Evolutionary conservation across 53 echinoderm and acorn worm species (phyloP), one percentile per base, ranked within the genome.

Genomic region (Glandiceps talaboti): DNA sequence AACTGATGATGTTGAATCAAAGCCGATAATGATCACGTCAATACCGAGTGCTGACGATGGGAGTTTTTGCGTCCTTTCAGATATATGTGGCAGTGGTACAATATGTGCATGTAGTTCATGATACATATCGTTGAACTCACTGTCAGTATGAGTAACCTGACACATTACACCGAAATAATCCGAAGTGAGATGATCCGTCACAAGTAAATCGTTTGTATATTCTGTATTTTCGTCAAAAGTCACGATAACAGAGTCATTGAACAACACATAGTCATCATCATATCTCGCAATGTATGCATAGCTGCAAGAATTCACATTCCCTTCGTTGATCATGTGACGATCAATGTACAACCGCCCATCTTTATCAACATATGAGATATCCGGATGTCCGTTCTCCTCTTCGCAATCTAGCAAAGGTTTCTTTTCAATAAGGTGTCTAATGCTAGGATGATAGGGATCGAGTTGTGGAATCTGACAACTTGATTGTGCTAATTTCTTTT

Each of bases 1-100:
- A 81, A 89, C 82, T 28, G 82, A 78, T 0, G 89, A 89, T 29
- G 89, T 85, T 20, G 85, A 33, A 32, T 85, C 89, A 20, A 89
- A 28, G 72, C 80, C 85, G 25, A 89, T 75, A 85, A 89, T 33
- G 0, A 89, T 76, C 27, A 89, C 89, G 32, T 89, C 85, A 27
- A 89, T 64, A n/a, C 89, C 85, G 14, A 89, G 74, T 1, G 79
- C 45, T 26, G 78, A 79, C 30, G 30, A 31, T 20, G 82, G 31
- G 1, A 73, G 80, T 28, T 74, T 78, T 29, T 25, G 79, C 1
- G 25, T 14, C 6, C 75, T 76, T 29, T 82, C 74, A 27, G 78
- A 79, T 26, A 85, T 80, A 26, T 82, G 74, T 27, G 80, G 74
- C 28, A 26, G 75, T n/a, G 85, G 85, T 32, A 80, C 73, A 1